phyloP scores from a whole-genome alignment of 2,888 invertebrate species.

The Cephonodes hylas region DNA sequence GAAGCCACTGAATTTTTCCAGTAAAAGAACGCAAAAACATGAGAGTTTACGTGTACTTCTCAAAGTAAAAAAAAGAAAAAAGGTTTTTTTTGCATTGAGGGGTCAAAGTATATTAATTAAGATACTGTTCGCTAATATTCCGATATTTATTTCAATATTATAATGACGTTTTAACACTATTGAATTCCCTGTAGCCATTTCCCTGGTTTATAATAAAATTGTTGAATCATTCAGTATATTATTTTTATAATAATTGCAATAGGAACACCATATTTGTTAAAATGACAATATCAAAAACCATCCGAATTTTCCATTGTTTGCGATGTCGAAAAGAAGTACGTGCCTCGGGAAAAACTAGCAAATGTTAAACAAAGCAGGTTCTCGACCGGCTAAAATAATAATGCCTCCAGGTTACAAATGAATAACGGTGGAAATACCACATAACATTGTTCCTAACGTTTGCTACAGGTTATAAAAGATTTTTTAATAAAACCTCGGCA shows the following conservation, averaged over 20 bases:
- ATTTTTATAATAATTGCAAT: neutral
- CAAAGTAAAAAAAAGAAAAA: too few species aligned
- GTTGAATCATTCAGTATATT: too few species aligned
- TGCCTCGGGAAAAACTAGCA: neutral
- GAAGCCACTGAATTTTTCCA: too few species aligned
- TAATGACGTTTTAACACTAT: too few species aligned
- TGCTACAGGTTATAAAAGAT: constrained; percentile 37
- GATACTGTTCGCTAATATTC: too few species aligned
- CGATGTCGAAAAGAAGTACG: neutral
- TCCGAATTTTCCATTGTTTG: neutral
- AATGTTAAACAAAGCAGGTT: constrained; percentile 24
- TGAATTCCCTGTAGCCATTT: too few species aligned
- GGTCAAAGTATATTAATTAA: too few species aligned
- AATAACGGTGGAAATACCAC: constrained; percentile 31
- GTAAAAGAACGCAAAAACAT: too few species aligned
- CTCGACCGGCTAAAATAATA: constrained; percentile 21
- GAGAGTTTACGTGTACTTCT: too few species aligned
- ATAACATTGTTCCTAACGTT: constrained; percentile 33
- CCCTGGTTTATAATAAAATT: too few species aligned
- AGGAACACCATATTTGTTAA: neutral
- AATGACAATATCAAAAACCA: neutral
- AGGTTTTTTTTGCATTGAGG: too few species aligned
- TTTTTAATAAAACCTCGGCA: constrained; percentile 40
- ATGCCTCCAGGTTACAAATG: constrained; percentile 26
- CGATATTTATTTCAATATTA: too few species aligned